A percentile compares a stretch with the other conserved stretches of the same genome.
Conservation (phyloP, 2,113 vertebrate species). For the Cyprinus carpio region DNA sequence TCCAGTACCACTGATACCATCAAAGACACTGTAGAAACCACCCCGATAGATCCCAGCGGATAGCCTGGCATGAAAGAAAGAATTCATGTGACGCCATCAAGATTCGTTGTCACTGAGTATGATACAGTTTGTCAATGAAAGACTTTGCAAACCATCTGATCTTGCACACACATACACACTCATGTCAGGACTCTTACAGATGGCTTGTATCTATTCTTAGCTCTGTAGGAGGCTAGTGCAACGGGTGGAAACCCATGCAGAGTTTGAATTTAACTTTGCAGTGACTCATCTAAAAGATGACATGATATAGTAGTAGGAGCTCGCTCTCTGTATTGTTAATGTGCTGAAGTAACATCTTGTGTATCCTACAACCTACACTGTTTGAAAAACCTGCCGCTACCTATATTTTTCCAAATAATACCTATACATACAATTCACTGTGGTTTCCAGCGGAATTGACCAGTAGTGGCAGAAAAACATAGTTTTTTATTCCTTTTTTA, state of each 20-base stretch:
- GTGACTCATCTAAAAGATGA: conserved; percentile 47
- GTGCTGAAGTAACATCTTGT: conserved; percentile 13
- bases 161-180: neutral
- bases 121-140: conserved; percentile 15
- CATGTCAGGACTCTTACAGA: conserved; percentile 37
- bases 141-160: conserved; percentile 9
- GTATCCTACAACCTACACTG: neutral
- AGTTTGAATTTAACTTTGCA: conserved; percentile 44
- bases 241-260: conserved; percentile 18
- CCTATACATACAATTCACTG: neutral
- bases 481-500: neutral
- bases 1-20: conserved; percentile 16
- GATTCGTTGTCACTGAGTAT: neutral
- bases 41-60: conserved; percentile 1
- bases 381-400: neutral
- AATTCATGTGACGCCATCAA: conserved; percentile 1
- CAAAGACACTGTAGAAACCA: conserved; percentile 20
- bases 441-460: neutral
- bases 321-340: neutral
- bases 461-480: neutral
- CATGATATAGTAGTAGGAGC: conserved; percentile 8
- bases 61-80: neutral
- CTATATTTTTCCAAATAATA: neutral
- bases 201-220: conserved; percentile 30
- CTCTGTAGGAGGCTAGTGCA: conserved; percentile 31